Conservation (phyloP, 2,888 invertebrate species). For the Beris morrisii region DNA sequence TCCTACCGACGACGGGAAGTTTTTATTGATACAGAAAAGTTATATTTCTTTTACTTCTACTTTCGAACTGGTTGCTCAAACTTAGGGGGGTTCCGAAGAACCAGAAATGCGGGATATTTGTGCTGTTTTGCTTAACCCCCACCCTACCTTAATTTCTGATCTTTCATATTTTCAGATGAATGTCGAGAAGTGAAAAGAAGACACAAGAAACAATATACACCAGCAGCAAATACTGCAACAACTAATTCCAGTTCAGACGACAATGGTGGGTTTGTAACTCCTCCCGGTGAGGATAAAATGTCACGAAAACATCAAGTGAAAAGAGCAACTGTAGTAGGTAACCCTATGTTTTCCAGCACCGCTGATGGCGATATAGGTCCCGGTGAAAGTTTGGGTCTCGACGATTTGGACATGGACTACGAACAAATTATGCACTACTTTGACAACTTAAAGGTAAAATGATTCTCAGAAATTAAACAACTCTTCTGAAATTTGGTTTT, state of each 20-base stretch:
- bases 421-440: constrained; percentile 98
- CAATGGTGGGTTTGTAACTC: constrained; percentile 46
- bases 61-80: too few species aligned
- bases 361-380: constrained; percentile 58
- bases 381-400: constrained; percentile 70
- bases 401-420: constrained; percentile 93
- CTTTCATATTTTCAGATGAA: constrained; percentile 38
- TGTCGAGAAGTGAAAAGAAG: constrained; percentile 41
- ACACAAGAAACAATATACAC: constrained; percentile 41
- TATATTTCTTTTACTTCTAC: too few species aligned
- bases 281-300: constrained; percentile 42
- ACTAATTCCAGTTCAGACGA: constrained; percentile 44
- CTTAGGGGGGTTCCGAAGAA: too few species aligned
- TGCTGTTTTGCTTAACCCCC: too few species aligned
- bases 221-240: constrained; percentile 38
- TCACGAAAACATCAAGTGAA: constrained; percentile 62
- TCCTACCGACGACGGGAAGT: too few species aligned
- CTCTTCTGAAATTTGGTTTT: not conserved
- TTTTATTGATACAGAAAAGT: too few species aligned
- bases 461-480: constrained; percentile 35
- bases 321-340: constrained; percentile 83
- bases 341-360: constrained; percentile 78
- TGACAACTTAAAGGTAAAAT: constrained; percentile 88
- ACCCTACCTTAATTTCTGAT: not conserved
- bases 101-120: too few species aligned